Evolutionary conservation across 1,140 invertebrate species (phyloP).

Genomic region (Sitodiplosis mosellana): DNA sequence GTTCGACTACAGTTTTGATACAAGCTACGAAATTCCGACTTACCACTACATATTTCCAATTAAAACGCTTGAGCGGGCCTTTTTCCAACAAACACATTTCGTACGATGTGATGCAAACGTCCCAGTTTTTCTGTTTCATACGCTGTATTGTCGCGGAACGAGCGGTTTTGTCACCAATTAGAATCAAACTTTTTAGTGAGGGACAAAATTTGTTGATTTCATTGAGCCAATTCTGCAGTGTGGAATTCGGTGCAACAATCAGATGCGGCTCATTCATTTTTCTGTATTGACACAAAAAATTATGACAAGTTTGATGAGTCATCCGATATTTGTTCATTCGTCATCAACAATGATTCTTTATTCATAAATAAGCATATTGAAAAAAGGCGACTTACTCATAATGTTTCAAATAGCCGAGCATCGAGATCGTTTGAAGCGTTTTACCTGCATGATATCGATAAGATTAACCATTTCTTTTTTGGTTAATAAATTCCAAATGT

Average conservation of each 20-base stretch:
- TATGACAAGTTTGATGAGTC: no score
- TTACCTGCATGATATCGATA: no score
- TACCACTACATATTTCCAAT: conserved; percentile 88
- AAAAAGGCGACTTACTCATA: conserved; percentile 1
- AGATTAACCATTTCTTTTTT: no score
- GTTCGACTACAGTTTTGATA: no score
- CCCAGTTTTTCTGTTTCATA: conserved; percentile 68
- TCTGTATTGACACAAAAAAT: conserved; percentile 21
- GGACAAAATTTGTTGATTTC: conserved; percentile 96
- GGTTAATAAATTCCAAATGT: no score
- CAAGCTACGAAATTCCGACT: no score
- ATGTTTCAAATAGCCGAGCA: neutral
- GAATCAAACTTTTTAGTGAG: conserved; percentile 61
- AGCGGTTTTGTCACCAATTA: conserved; percentile 84
- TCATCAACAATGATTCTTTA: no score
- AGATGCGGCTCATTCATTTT: conserved; percentile 84
- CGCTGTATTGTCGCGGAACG: conserved; percentile 42
- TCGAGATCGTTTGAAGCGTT: neutral
- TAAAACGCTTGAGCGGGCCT: conserved; percentile 41
- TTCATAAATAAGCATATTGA: no score
- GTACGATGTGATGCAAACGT: conserved; percentile 92
- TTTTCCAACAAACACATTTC: conserved; percentile 91
- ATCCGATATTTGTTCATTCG: no score
- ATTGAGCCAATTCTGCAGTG: conserved; percentile 91
- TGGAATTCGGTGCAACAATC: conserved; percentile 95